These are phyloP conservation scores for Sardinella longiceps DNA, from an alignment of 2,797 vertebrate species.

Conservation along the genomic window DNA sequence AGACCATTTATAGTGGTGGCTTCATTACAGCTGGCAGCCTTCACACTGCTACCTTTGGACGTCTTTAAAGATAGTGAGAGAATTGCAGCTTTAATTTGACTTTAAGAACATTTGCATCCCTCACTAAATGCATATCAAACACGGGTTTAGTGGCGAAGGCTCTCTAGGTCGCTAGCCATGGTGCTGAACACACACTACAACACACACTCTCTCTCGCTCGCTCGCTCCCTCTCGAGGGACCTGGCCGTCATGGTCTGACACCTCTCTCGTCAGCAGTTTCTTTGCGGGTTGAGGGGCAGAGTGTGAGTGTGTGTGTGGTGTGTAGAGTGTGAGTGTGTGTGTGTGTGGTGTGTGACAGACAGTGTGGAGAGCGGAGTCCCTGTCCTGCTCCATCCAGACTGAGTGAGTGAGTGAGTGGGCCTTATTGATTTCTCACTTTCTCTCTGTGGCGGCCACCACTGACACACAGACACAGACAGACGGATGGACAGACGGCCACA, in stretches of 20 bases:
- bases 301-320: background rate
- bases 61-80: background rate
- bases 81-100: background rate
- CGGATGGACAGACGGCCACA: background rate
- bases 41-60: conserved; percentile 49
- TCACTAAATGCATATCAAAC: background rate
- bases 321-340: background rate
- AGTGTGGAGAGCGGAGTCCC: conserved; percentile 63
- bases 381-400: conserved; percentile 73
- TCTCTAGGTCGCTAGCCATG: conserved; percentile 56
- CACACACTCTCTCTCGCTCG: conserved; percentile 44
- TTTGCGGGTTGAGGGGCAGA: conserved; percentile 59
- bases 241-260: conserved; percentile 68
- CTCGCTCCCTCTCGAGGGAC: conserved; percentile 55
- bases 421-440: conserved; percentile 73
- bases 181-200: conserved; percentile 58
- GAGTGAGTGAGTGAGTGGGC: too few species aligned
- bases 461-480: too few species aligned
- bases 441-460: background rate
- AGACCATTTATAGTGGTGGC: conserved; percentile 74
- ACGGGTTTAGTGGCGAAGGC: background rate
- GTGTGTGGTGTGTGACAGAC: conserved; percentile 63
- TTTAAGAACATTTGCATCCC: background rate
- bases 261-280: conserved; percentile 73
- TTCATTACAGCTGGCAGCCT: conserved; percentile 76